A percentile compares a stretch with the other conserved stretches of the same genome.
These are phyloP conservation scores for Darwinula stevensoni DNA, from an alignment of 2,888 invertebrate species.

Conservation along the genomic window DNA sequence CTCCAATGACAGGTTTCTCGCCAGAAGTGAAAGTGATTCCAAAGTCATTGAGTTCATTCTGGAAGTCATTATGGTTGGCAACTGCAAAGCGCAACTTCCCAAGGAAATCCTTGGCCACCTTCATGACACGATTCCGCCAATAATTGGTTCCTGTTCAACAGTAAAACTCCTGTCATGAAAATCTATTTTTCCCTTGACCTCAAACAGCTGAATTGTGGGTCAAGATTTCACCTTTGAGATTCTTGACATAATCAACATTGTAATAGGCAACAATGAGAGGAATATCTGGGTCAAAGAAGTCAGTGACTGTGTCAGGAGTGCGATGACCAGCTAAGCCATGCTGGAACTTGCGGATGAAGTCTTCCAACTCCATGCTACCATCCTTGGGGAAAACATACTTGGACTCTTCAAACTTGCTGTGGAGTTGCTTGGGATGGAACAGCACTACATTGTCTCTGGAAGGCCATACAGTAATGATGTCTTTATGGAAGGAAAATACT, in stretches of 20 bases:
- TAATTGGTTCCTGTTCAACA: constrained; percentile 97
- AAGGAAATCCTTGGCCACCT: constrained; percentile 41
- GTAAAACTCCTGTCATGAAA: too few relatives aligned
- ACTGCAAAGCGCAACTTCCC: constrained; percentile 52
- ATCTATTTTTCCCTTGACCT: too few relatives aligned
- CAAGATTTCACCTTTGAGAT: constrained; percentile 48
- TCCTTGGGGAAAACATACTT: constrained; percentile 42
- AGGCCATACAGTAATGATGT: too few relatives aligned
- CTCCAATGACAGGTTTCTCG: constrained; percentile 68
- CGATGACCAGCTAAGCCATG: constrained; percentile 81
- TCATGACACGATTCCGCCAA: constrained; percentile 88
- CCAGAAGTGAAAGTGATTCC: constrained; percentile 58
- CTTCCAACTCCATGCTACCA: constrained; percentile 34
- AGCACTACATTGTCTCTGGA: constrained; percentile 50
- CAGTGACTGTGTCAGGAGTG: constrained; percentile 45
- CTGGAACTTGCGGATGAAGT: constrained; percentile 59
- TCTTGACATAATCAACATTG: constrained; percentile 80
- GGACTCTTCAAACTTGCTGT: constrained; percentile 73
- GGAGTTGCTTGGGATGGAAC: constrained; percentile 58
- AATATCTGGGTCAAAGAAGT: constrained; percentile 63
- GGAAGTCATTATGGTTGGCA: constrained; percentile 73
- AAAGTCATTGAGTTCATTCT: constrained; percentile 72
- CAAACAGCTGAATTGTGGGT: too few relatives aligned
- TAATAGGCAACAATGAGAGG: constrained; percentile 78
- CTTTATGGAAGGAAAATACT: too few relatives aligned